phyloP scores from a whole-genome alignment of 1,140 invertebrate genomes.

The Sinella curviseta region DNA sequence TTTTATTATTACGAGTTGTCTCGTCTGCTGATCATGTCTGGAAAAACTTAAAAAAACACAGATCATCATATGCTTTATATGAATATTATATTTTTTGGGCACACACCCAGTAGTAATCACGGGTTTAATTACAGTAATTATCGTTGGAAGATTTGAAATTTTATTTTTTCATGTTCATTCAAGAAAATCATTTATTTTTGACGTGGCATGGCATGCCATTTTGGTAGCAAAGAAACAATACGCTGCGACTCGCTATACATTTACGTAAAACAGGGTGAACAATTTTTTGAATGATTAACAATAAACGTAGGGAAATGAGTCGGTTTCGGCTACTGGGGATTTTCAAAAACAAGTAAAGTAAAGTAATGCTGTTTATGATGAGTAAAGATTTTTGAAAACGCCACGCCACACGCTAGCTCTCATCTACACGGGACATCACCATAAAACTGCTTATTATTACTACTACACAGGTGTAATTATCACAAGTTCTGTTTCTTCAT shows the following conservation, averaged over 20 bases:
- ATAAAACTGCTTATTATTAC: not conserved
- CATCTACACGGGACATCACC: not conserved
- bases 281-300: slow-evolving; percentile 3
- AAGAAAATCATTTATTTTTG: not conserved
- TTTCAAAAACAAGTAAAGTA: not conserved
- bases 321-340: not conserved
- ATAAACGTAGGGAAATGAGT: not conserved
- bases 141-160: not conserved
- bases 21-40: too few species aligned
- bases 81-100: slow-evolving; percentile 13
- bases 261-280: not conserved
- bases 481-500: not conserved
- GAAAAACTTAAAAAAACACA: too few species aligned
- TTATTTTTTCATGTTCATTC: not conserved
- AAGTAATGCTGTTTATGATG: too few species aligned
- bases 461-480: not conserved
- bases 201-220: not conserved
- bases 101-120: slow-evolving; percentile 18
- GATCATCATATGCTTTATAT: too few species aligned
- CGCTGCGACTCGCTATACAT: too few species aligned
- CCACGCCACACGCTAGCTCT: too few species aligned
- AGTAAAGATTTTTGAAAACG: too few species aligned
- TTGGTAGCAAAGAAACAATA: too few species aligned
- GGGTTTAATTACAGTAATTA: slow-evolving; percentile 19
- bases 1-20: too few species aligned